Evolutionary conservation across 1,140 invertebrate genomes (phyloP), one percentile per base, ranked within the genome.

Genomic region (Chironomus striatipennis): DNA sequence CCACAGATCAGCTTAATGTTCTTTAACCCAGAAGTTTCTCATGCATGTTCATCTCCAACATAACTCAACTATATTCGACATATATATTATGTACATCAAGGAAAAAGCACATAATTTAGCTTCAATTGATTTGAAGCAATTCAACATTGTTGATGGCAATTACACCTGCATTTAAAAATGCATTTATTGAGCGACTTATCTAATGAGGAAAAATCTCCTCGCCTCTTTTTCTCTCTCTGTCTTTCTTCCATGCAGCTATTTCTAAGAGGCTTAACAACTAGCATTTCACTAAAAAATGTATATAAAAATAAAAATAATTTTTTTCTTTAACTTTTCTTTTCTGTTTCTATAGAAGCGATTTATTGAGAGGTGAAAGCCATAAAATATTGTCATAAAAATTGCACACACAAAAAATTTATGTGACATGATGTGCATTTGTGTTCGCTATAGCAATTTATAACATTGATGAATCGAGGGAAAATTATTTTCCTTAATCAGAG

Each of bases 101-200:
- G n/a, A n/a, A n/a, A n/a, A n/a, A 5, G 2, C 24, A 34, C 24
- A 34, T 34, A 34, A 34, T 34, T 34, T 34, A 34, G 47, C 12
- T 57, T 4, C 12, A 12, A 57, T 15, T 57, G 47, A 57, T 57
- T 57, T 57, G 47, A 57, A 57, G 47, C 47, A 57, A 57, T 57
- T 57, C n/a, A 57, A 57, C 47, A 47, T 47, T 47, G 43, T 47
- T 47, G 43, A 67, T 57, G 10, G 64, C n/a, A 70, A 70, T 70
- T 70, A 70, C 65, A 70, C 65, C 65, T 70, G 65, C 65, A 70
- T 20, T 70, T 70, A 57, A 57, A 57, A 57, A 57, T 34, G n/a
- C 47, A 57, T 70, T 57, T 70, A 70, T 70, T 70, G 65, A 17
- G 18, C 17, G 47, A 70, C 17, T 70, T 70, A 70, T 70, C 65